Base-by-base conservation (phyloP, 2,888 invertebrate genomes). In the Ophion slaviceki region DNA sequence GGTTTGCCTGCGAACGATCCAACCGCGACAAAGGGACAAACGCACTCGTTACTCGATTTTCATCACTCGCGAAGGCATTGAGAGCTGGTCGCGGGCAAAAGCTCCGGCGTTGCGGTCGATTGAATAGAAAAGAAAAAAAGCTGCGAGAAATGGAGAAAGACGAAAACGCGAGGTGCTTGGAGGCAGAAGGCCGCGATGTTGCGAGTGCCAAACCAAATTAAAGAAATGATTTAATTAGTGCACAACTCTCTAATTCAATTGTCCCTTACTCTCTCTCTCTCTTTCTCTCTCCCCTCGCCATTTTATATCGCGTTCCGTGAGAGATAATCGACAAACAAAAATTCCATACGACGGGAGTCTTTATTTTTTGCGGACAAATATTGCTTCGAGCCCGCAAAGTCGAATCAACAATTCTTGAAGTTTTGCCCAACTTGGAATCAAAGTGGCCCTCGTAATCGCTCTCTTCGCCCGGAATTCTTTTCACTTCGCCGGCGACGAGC, bases 1-100 rank as follows among this genome's bases (percentile, higher is more conserved):
- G 97, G 97, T 90, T 96, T 96, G 14, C 97, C 97, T 91, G 95
- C 32, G 77, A 86, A 80, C 72, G 82, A 14, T 59, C 11, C 62
- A 45, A 53, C 53, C 53, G 17, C 47, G 47, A 47, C n/a, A 74
- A 74, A 72, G 59, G 20, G 36, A 59, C 62, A 7, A 28, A 28
- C 28, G 14, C 47, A 17, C 53, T 53, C 3, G 17, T 53, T 53
- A 53, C 53, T 53, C 17, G 17, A 53, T 53, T 53, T 53, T 53
- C 17, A 61, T 20, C 24, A 61, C 61, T 61, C 10, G 61, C 10
- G 61, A 24, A 24, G 17, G 4, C 20, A 24, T 20, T 61, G 20
- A 61, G 8, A 61, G 2, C 20, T 61, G 0, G 20, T 5, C 53
- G 1, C 17, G 53, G 14, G 17, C 53, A 2, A 53, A 11, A 5